Evolutionary conservation across 1,140 invertebrate genomes (phyloP).

Genomic region (Heliconius hermathena): DNA sequence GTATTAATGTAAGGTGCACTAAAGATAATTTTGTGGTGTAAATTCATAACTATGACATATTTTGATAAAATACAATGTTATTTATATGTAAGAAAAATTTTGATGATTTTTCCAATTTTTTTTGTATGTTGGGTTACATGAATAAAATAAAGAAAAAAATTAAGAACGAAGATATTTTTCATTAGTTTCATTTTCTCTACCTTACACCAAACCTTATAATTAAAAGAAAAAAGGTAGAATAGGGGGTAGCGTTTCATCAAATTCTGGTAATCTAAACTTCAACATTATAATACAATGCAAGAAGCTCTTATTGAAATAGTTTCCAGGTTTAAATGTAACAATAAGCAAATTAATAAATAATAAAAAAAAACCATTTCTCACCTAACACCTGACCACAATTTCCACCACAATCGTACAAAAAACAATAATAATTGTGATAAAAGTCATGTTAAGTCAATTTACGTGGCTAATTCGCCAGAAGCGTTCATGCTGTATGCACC

Average conservation of each 20-base stretch:
- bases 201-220: too few species aligned
- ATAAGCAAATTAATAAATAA: too few species aligned
- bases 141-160: too few species aligned
- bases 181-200: too few species aligned
- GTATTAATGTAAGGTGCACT: slow-evolving; percentile 4
- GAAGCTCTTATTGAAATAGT: too few species aligned
- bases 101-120: background rate
- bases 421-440: slow-evolving; percentile 33
- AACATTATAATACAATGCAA: too few species aligned
- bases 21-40: background rate
- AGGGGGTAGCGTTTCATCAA: too few species aligned
- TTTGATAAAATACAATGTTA: background rate
- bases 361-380: background rate
- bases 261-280: too few species aligned
- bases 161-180: too few species aligned
- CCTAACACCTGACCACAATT: background rate
- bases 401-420: slow-evolving; percentile 3
- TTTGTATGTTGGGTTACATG: too few species aligned
- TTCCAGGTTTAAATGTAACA: too few species aligned
- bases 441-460: slow-evolving; percentile 48
- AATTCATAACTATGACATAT: slow-evolving; percentile 14
- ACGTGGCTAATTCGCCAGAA: slow-evolving; percentile 34
- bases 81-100: background rate
- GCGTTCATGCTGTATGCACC: slow-evolving; percentile 44
- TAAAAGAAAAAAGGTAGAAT: too few species aligned